Percentiles rank a stretch among this genome's conserved stretches.
phyloP scores from a whole-genome alignment of 2,113 vertebrate species.

The Drymodes brunneopygia region DNA sequence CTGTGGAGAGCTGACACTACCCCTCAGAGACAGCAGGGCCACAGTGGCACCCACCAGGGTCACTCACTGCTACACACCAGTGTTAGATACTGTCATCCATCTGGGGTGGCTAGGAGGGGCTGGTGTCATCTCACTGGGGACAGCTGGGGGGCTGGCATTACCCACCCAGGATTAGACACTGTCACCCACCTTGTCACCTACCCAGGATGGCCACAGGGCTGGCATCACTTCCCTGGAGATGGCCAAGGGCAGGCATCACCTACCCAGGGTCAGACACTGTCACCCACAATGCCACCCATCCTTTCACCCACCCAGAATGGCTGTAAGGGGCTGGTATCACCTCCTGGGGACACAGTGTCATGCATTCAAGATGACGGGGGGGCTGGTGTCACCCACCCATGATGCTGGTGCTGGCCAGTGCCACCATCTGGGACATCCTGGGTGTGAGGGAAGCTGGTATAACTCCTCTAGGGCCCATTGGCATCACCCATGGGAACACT shows the following conservation, averaged over 20 bases:
- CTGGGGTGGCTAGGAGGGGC: too few species aligned
- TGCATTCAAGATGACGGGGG: neutral
- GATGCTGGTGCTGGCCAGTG: neutral
- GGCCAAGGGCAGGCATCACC: neutral
- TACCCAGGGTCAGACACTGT: neutral
- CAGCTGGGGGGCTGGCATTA: neutral
- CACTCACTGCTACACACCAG: neutral
- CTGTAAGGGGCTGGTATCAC: neutral
- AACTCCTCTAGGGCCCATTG: conserved; percentile 56
- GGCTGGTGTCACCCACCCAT: neutral
- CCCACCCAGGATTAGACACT: neutral
- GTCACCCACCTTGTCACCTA: neutral
- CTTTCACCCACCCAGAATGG: neutral
- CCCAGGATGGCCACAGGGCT: neutral
- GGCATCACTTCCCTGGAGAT: neutral
- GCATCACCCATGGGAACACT: neutral
- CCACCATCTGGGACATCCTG: neutral
- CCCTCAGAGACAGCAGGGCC: neutral
- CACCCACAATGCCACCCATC: neutral
- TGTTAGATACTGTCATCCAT: neutral
- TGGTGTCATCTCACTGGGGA: neutral
- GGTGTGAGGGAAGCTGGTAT: neutral
- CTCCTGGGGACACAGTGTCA: neutral
- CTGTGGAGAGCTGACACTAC: neutral
- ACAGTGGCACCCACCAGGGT: neutral